These are phyloP conservation scores for Lithophane semibrunnea DNA, from an alignment of 2,888 invertebrate species.

Conservation along the genomic window DNA sequence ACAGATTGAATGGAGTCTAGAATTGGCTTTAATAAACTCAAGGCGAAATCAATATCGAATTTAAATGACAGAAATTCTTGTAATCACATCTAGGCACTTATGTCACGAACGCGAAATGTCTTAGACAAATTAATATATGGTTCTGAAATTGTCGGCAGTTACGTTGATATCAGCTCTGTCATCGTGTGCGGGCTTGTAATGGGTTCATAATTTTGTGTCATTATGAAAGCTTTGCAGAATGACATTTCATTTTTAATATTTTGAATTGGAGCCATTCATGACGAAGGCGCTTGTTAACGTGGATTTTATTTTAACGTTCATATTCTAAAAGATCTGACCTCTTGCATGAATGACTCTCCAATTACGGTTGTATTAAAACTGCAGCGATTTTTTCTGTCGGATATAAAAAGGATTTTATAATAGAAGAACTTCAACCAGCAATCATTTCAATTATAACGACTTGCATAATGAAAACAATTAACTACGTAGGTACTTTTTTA, in stretches of 20 bases:
- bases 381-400: conserved; percentile 26
- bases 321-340: conserved; percentile 54
- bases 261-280: conserved; percentile 54
- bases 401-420: conserved; percentile 21
- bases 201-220: conserved; percentile 44
- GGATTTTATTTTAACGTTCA: conserved; percentile 54
- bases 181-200: conserved; percentile 44
- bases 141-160: conserved; percentile 39
- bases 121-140: conserved; percentile 51
- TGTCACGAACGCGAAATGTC: conserved; percentile 39
- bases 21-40: conserved; percentile 59
- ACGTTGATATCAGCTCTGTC: conserved; percentile 47
- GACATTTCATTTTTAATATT: conserved; percentile 55
- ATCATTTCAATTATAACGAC: conserved; percentile 32
- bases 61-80: conserved; percentile 56
- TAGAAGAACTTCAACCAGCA: conserved; percentile 8
- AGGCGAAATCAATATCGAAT: conserved; percentile 67
- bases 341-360: conserved; percentile 51
- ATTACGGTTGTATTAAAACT: conserved; percentile 51
- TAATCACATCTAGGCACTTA: conserved; percentile 54
- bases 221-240: conserved; percentile 51
- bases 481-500: not conserved
- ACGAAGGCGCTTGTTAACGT: conserved; percentile 58
- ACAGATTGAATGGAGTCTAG: conserved; percentile 41
- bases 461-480: conserved; percentile 10